Percentiles rank a stretch among this genome's conserved stretches.
Conservation (phyloP, 2,113 vertebrate genomes). For the Cyphomyrus plagiostoma region DNA sequence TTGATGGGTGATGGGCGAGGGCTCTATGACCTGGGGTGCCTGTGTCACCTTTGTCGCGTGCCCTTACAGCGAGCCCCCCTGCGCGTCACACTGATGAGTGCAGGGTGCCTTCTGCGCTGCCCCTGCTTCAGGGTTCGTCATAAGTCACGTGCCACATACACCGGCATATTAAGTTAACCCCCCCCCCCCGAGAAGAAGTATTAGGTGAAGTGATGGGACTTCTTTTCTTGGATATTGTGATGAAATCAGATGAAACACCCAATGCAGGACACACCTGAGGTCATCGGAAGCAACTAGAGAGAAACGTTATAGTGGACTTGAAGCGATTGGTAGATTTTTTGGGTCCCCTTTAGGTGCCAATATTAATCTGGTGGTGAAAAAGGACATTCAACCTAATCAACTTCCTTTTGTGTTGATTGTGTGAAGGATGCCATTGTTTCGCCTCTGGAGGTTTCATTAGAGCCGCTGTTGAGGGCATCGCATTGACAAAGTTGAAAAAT, state of each 20-base stretch:
- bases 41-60: neutral
- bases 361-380: neutral
- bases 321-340: neutral
- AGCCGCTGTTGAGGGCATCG: constrained; percentile 44
- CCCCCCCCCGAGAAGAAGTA: neutral
- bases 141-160: neutral
- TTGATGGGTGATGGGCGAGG: neutral
- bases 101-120: neutral
- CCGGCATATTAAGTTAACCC: neutral
- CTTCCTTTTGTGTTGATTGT: constrained; percentile 22
- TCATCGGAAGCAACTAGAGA: neutral
- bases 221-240: neutral
- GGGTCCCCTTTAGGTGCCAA: neutral
- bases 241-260: neutral
- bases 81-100: neutral
- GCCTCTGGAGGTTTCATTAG: constrained; percentile 73
- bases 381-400: neutral
- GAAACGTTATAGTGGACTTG: neutral
- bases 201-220: neutral
- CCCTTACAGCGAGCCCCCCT: neutral
- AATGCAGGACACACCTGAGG: neutral
- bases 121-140: neutral
- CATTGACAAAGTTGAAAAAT: constrained; percentile 64
- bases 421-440: constrained; percentile 62
- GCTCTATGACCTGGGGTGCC: neutral